These are phyloP conservation scores for Trachymyrmex cornetzi DNA, from an alignment of 1,140 invertebrate genomes.

Conservation along the genomic window DNA sequence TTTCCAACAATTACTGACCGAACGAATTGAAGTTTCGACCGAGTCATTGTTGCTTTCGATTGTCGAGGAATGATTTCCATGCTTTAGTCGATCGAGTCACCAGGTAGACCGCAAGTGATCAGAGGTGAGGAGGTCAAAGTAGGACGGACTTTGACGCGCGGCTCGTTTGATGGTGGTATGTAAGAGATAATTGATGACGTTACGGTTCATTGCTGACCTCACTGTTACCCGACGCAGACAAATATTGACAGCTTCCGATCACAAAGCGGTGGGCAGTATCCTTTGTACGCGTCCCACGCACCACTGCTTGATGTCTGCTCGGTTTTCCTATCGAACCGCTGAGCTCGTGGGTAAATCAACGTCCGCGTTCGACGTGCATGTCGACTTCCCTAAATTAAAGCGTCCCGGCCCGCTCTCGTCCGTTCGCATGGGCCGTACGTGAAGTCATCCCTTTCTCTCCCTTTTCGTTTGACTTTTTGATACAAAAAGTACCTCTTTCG, in stretches of 20 bases:
- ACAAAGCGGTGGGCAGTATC: constrained; percentile 66
- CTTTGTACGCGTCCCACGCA: constrained; percentile 76
- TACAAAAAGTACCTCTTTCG: constrained; percentile 50
- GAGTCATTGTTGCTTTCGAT: constrained; percentile 79
- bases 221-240: constrained; percentile 79
- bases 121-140: neutral
- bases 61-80: constrained; percentile 80
- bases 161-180: constrained; percentile 72
- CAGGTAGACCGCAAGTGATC: constrained; percentile 29
- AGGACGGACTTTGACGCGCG: constrained; percentile 75
- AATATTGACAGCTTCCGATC: constrained; percentile 83
- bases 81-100: neutral
- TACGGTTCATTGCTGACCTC: constrained; percentile 78
- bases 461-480: constrained; percentile 25
- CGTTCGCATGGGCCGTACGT: constrained; percentile 38
- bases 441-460: constrained; percentile 17
- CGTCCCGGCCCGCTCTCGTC: constrained; percentile 49
- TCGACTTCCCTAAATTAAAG: constrained; percentile 75
- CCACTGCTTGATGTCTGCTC: constrained; percentile 60
- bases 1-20: constrained; percentile 78
- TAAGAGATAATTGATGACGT: constrained; percentile 84
- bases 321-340: constrained; percentile 71
- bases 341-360: constrained; percentile 73
- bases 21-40: constrained; percentile 76
- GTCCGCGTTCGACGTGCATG: constrained; percentile 67